Evolutionary conservation across 2,113 vertebrate genomes (phyloP).

Genomic region (Kryptolebias marmoratus): DNA sequence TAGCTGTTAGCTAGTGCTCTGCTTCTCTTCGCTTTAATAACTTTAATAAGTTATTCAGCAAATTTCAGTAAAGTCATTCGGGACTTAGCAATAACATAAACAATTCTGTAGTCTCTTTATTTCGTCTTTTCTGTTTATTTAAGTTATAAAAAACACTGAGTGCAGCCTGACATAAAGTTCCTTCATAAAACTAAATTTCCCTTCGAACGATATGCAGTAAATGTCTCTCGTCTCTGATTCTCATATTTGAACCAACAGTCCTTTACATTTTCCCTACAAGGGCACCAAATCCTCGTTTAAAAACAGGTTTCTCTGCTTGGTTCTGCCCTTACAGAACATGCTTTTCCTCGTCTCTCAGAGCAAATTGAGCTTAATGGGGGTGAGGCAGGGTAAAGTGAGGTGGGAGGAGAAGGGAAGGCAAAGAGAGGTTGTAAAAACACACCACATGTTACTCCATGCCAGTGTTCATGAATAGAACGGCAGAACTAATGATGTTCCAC

Average conservation of each 20-base stretch:
- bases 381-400: slow-evolving; percentile 46
- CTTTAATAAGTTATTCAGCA: too few relatives aligned
- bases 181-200: neutral
- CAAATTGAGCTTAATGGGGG: slow-evolving; percentile 74
- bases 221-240: neutral
- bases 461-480: slow-evolving; percentile 20
- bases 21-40: too few relatives aligned
- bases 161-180: neutral
- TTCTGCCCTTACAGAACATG: slow-evolving; percentile 31
- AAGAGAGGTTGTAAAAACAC: slow-evolving; percentile 54
- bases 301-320: slow-evolving; percentile 22
- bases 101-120: too few relatives aligned
- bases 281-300: slow-evolving; percentile 28
- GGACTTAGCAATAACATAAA: too few relatives aligned
- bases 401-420: slow-evolving; percentile 1
- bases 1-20: too few relatives aligned
- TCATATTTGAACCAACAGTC: neutral
- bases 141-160: slow-evolving; percentile 11
- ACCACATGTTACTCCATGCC: slow-evolving; percentile 39
- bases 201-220: slow-evolving; percentile 2
- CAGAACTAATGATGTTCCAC: slow-evolving; percentile 1
- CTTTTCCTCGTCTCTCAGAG: slow-evolving; percentile 51
- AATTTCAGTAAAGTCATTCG: too few relatives aligned
- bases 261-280: neutral
- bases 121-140: neutral